Evolutionary conservation across 1,140 invertebrate species (phyloP), one percentile per base, ranked within the genome.

Genomic region (Anadara kagoshimensis): DNA sequence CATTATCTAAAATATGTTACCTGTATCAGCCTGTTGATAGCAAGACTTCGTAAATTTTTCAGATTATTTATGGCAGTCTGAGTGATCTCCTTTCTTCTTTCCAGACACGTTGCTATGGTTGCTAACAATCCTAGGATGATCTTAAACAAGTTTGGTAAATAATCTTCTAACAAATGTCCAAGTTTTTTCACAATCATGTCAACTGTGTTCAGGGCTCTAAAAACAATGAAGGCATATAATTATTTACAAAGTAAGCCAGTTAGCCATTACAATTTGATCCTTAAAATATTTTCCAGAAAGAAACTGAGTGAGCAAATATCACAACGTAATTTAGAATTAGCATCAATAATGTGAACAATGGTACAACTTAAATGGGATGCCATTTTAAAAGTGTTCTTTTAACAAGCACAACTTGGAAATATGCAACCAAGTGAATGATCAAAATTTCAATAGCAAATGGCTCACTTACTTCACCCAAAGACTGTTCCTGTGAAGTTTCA

Each of bases 101-200:
- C 78, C 5, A 95, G 85, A 36, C 95, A 92, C 45, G 89, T 90
- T 53, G 90, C 91, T 14, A 93, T 84, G 41, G 93, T 91, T 2
- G 92, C 91, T 29, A 93, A 91, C 53, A 95, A 91, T 47, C 93
- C 93, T 5, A 95, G 83, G 10, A 96, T 87, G 36, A 97, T 89
- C 74, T 93, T 93, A 0, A 97, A 81, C 12, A 97, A 87, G 61
- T 92, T 92, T 0, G 91, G 90, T n/a, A 96, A 86, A 36, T 95
- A 89, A 57, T 91, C 85, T 1, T 92, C 88, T 88, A 96, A 92
- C 59, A 94, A 91, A 16, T 93, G 93, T 0, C 95, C 95, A 83
- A 97, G 94, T 87, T 97, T 94, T 86, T 95, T 93, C n/a, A 95
- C 91, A 24, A 97, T 92, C 20, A 94, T 92, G 51, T 93, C 92